Evolutionary conservation across 2,797 vertebrate species (phyloP), one percentile per base, ranked within the genome.

Genomic region (Uromys caudimaculatus): DNA sequence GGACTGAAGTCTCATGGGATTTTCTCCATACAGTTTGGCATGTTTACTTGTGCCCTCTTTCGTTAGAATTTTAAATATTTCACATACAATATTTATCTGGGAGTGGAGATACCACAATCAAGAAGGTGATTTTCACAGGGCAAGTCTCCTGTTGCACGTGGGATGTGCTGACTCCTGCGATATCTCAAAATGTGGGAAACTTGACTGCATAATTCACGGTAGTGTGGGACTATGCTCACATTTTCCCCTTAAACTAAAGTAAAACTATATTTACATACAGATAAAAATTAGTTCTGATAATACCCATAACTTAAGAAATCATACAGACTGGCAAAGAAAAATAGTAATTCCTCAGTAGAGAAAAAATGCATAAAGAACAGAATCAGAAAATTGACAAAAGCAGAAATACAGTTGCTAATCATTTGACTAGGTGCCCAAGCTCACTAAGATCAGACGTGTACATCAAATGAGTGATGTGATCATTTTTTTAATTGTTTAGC

Each of bases 281-380:
- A 88, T 44, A 86, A 92, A 93, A 96, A 69, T 78, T 78, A 89
- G 62, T 91, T 67, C 32, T 67, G 52, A 47, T 90, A 92, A 38
- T 95, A 77, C 44, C 6, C 6, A 94, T 84, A 90, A 41, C 92
- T 78, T 79, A 71, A 89, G 60, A 91, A 89, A 75, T 76, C 69
- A 78, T 89, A 86, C 8, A 83, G 79, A 93, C 17, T 58, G 90
- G 73, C 52, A 56, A 93, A 96, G 58, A 60, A 76, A 97, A 90
- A 87, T 94, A 89, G 73, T 91, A 90, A 90, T 94, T 44, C 12
- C 13, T 32, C 50, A 94, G 4, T 71, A 82, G 1, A 6, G 3
- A 84, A 91, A 75, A 88, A 56, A 90, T 93, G 23, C 81, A 10
- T 60, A 89, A 96, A 97, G 56, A 75, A 89, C 56, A 90, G 50